phyloP scores from a whole-genome alignment of 2,797 vertebrate species.

The Naso thynnoides region DNA sequence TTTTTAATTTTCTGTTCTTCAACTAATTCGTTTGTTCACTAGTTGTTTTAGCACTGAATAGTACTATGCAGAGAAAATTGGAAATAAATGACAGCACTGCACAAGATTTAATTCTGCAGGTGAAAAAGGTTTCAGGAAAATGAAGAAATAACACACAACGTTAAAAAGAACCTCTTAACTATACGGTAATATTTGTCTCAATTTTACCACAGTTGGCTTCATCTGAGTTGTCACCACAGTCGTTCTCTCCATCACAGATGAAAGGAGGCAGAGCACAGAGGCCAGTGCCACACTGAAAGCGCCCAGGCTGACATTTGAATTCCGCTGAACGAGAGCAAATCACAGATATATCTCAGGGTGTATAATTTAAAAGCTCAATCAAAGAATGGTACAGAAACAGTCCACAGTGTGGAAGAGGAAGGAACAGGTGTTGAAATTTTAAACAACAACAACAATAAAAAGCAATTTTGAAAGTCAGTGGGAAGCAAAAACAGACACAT shows the following conservation, averaged over 20 bases:
- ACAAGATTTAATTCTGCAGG: neutral
- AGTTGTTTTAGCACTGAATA: slow-evolving; percentile 6
- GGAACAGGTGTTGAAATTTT: neutral
- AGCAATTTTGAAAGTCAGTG: neutral
- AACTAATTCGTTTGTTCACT: neutral
- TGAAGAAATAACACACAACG: neutral
- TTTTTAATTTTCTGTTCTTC: neutral
- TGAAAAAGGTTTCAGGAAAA: neutral
- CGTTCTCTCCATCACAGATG: slow-evolving; percentile 98
- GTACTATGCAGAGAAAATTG: neutral
- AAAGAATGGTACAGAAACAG: neutral
- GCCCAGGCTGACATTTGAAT: slow-evolving; percentile 97
- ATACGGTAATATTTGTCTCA: neutral
- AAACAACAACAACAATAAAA: slow-evolving; percentile 3
- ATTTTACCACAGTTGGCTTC: slow-evolving; percentile 96
- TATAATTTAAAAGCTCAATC: neutral
- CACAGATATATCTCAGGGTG: neutral
- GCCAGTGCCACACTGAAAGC: slow-evolving; percentile 97
- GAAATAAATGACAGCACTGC: neutral
- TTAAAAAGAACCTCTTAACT: neutral
- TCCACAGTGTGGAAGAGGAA: neutral
- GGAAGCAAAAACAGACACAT: neutral
- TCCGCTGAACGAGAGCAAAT: slow-evolving; percentile 86
- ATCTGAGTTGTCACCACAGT: slow-evolving; percentile 98
- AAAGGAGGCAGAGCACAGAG: slow-evolving; percentile 98